These are phyloP conservation scores for Panulirus ornatus DNA, from an alignment of 1,140 invertebrate species.

Conservation along the genomic window DNA sequence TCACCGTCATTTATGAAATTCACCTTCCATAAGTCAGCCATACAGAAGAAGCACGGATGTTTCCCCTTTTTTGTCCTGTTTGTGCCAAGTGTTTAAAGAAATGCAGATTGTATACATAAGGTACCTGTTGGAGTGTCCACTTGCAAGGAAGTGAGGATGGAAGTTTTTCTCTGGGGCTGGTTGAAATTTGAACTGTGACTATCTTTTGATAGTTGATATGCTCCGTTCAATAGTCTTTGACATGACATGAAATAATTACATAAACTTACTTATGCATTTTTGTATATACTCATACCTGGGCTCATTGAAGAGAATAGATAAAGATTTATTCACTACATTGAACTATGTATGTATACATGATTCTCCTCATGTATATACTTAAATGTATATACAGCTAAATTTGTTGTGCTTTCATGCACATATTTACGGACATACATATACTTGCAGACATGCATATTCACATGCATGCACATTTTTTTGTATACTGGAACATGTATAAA, in stretches of 20 bases:
- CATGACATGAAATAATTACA: background rate
- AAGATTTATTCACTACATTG: too few relatives aligned
- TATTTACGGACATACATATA: too few relatives aligned
- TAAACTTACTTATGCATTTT: too few relatives aligned
- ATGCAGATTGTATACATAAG: background rate
- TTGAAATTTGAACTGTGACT: background rate
- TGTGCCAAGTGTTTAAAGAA: slow-evolving; percentile 60
- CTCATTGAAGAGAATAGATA: too few relatives aligned
- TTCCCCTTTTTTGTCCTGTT: slow-evolving; percentile 48
- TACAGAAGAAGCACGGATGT: slow-evolving; percentile 53
- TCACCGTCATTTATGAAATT: slow-evolving; percentile 50
- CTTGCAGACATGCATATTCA: too few relatives aligned
- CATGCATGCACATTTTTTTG: too few relatives aligned
- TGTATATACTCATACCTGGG: too few relatives aligned
- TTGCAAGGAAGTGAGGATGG: background rate
- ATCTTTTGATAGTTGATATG: slow-evolving; percentile 8
- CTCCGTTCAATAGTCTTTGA: slow-evolving; percentile 21
- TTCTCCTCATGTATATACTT: too few relatives aligned
- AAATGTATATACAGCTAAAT: too few relatives aligned
- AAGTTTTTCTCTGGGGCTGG: background rate
- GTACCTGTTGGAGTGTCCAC: background rate
- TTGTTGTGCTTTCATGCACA: too few relatives aligned
- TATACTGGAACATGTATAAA: too few relatives aligned
- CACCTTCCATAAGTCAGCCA: slow-evolving; percentile 59
- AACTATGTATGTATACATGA: too few relatives aligned